Base-by-base conservation (phyloP, 1,140 invertebrate genomes). In the Diabrotica undecimpunctata region DNA sequence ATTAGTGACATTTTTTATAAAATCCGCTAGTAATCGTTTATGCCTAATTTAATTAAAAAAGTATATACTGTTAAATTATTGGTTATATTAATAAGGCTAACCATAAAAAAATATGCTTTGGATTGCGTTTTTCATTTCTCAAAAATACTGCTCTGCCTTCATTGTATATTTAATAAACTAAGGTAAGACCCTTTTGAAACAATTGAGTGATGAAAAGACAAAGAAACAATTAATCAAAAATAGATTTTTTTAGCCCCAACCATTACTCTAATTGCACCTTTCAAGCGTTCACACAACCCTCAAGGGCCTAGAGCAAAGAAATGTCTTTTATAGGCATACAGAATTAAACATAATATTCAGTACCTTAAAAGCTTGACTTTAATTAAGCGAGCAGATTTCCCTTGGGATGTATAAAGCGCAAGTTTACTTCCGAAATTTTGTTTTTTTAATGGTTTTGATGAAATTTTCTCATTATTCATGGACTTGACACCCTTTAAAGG, bases 181-280 rank as follows among this genome's bases (percentile, higher is more conserved):
- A 25, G 25, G 25, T 25, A 25, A 25, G 25, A 46, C 41, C 41
- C 41, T 46, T n/a, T n/a, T 8, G 4, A 10, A n/a, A 46, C 41
- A 10, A n/a, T 46, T 4, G n/a, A 46, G 41, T 46, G 41, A 46
- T n/a, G 8, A n/a, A 46, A 46, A 46, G 41, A 46, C 41, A 46
- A 46, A 46, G 41, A n/a, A 46, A 46, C n/a, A 46, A 46, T 46
- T 46, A 46, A 46, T 46, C 41, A 46, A 46, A 46, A 46, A 46
- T 46, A 46, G 41, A 46, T 46, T 46, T 46, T 46, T 46, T 46
- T 3, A 6, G 3, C 41, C 2, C n/a, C 8, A 46, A 46, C 41
- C 41, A 46, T 46, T 46, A 46, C 41, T 46, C 41, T 46, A 46
- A 46, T 46, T 46, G 41, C 6, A 46, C 41, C 41, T 46, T n/a